These are phyloP conservation scores for Trissoscelio sp. DNA, from an alignment of 2,888 invertebrate genomes.

Conservation along the genomic window DNA sequence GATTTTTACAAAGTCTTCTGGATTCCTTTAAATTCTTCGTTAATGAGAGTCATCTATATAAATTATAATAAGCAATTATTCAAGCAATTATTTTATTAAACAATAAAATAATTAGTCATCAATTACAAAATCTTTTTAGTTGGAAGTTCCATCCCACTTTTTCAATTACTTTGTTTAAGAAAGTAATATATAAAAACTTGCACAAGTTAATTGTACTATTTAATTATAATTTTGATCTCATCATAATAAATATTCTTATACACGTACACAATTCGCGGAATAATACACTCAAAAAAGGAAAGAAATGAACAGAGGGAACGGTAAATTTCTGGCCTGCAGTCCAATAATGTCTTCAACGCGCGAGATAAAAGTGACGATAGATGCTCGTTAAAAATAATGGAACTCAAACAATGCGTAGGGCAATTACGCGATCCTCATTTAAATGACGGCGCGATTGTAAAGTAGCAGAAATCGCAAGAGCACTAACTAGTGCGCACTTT, in stretches of 20 bases:
- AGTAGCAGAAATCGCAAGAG: conserved; percentile 53
- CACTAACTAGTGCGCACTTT: conserved; percentile 66
- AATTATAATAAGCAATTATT: too few relatives aligned
- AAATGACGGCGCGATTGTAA: conserved; percentile 71
- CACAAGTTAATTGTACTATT: too few relatives aligned
- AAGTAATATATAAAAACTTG: too few relatives aligned
- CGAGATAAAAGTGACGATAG: conserved; percentile 77
- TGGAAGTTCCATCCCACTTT: too few relatives aligned
- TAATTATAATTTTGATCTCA: background rate
- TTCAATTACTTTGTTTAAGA: too few relatives aligned
- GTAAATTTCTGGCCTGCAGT: conserved; percentile 31
- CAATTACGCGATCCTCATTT: conserved; percentile 79
- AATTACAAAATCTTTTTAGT: too few relatives aligned
- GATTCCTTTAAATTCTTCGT: too few relatives aligned
- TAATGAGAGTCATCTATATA: too few relatives aligned
- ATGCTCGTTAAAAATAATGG: conserved; percentile 71
- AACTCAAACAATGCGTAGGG: conserved; percentile 77
- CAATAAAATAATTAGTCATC: too few relatives aligned
- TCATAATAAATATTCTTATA: background rate
- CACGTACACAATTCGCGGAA: background rate
- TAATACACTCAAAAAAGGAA: conserved; percentile 6
- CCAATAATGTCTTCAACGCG: conserved; percentile 53
- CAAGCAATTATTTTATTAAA: too few relatives aligned
- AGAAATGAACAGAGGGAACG: conserved; percentile 20
- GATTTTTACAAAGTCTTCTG: too few relatives aligned